Base-by-base conservation (phyloP, 1,140 invertebrate genomes). In the Drosophila pachea region DNA sequence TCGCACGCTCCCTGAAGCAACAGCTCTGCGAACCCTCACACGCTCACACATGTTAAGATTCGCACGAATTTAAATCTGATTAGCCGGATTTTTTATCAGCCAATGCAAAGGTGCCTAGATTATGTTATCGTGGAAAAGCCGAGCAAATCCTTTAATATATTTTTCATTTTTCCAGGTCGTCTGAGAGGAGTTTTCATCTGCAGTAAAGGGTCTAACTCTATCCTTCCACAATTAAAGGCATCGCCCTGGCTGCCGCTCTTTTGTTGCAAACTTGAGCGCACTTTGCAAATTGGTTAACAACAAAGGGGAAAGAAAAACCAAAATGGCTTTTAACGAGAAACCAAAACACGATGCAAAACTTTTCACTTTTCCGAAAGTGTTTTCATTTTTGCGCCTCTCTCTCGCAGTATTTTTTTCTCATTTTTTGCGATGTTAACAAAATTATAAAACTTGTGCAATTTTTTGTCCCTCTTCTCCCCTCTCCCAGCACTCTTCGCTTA, bases 241-340 rank as follows among this genome's bases (percentile, higher is more conserved):
- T 31, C 7, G 0, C 4, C 16, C 29, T 35, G 7, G 1, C 16
- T 47, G 29, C 8, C 36, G 9, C 29, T 16, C 35, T 22, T 68
- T 83, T 84, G 73, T 73, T 56, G 47, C 54, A 68, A 83, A 83
- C 75, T 82, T 82, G 68, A 83, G 52, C 64, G 72, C 79, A 84
- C 78, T 83, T 83, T 79, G 65, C 65, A 83, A 83, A 84, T 84
- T 83, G 79, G 76, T 82, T 73, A 78, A 84, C 76, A 79, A 83
- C 60, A 77, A 58, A 78, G 60, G 75, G 60, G 60, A 72, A 67
- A 74, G 35, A 71, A 81, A 71, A 74, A 50, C 54, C 38, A 45
- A 49, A 70, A 69, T 74, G 68, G 67, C 73, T 75, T 83, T 72
- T 63, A 63, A 72, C 63, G 55, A 68, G 66, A 71, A 71, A 77